A percentile compares a stretch with the other conserved stretches of the same genome.
Conservation (phyloP, 2,113 vertebrate genomes). For the Dicentrarchus labrax region DNA sequence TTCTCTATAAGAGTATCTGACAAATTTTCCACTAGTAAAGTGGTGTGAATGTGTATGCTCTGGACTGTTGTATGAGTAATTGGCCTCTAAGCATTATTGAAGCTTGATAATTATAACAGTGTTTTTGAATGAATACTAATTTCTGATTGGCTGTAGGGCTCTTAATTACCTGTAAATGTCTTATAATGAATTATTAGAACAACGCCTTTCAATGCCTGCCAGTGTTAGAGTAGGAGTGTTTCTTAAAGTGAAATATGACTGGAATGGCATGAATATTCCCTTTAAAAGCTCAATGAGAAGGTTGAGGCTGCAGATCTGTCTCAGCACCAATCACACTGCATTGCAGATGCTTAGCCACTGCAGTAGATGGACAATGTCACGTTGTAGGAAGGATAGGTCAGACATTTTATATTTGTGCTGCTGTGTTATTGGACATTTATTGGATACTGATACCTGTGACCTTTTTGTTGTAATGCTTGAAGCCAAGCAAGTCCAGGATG, state of each 20-base stretch:
- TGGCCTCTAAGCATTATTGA: slow-evolving; percentile 13
- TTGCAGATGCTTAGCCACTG: slow-evolving; percentile 46
- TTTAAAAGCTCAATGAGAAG: slow-evolving; percentile 13
- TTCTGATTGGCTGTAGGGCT: slow-evolving; percentile 11
- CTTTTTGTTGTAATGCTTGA: neutral
- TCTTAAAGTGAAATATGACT: slow-evolving; percentile 2
- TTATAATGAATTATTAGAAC: slow-evolving; percentile 23
- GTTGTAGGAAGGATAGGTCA: neutral
- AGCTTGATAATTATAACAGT: slow-evolving; percentile 12
- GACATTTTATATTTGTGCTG: neutral
- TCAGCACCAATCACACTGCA: slow-evolving; percentile 38
- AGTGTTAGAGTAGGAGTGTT: neutral
- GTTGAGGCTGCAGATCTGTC: neutral
- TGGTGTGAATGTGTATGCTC: neutral
- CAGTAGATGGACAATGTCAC: slow-evolving; percentile 30
- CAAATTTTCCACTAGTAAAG: neutral
- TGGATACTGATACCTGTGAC: neutral
- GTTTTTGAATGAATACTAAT: slow-evolving; percentile 26
- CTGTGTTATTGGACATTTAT: neutral
- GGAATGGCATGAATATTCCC: neutral
- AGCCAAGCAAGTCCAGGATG: neutral
- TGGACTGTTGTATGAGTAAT: slow-evolving; percentile 13
- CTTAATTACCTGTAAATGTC: slow-evolving; percentile 37
- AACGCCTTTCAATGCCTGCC: neutral
- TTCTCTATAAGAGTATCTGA: neutral